These are phyloP conservation scores for Heliconius hewitsoni DNA, from an alignment of 1,140 invertebrate species.

Conservation along the genomic window DNA sequence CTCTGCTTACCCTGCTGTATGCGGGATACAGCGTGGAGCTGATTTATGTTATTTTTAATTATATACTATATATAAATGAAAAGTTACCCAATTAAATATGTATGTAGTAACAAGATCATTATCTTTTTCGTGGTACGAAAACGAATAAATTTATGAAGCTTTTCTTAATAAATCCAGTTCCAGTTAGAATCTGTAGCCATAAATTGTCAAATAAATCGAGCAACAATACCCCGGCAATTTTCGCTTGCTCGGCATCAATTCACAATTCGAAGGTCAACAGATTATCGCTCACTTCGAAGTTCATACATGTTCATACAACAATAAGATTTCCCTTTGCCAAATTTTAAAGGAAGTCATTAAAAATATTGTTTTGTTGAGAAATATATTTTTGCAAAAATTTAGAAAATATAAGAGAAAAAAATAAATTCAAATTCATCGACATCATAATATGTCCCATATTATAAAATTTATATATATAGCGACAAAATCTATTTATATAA, in stretches of 20 bases:
- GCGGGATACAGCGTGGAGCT: too few relatives aligned
- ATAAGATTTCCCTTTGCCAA: not conserved
- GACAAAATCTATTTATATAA: too few relatives aligned
- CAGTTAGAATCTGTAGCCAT: constrained; percentile 68
- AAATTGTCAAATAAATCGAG: constrained; percentile 76
- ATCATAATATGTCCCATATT: too few relatives aligned
- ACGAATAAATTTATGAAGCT: constrained; percentile 66
- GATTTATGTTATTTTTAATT: too few relatives aligned
- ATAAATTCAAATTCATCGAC: too few relatives aligned
- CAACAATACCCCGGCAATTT: constrained; percentile 43
- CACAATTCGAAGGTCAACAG: constrained; percentile 34
- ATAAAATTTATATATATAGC: too few relatives aligned
- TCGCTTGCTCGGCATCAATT: constrained; percentile 38
- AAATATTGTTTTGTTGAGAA: not conserved
- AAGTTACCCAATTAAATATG: constrained; percentile 48
- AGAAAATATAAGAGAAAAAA: not conserved
- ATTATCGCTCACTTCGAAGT: constrained; percentile 29
- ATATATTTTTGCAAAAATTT: not conserved
- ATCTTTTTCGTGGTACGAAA: constrained; percentile 56
- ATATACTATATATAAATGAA: too few relatives aligned
- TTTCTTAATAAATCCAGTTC: constrained; percentile 72
- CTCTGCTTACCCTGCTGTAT: too few relatives aligned
- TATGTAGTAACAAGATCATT: constrained; percentile 47
- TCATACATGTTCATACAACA: constrained; percentile 18
- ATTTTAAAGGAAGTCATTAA: constrained; percentile 8